A percentile compares a stretch with the other conserved stretches of the same genome.
These are phyloP conservation scores for Papilio elwesi DNA, from an alignment of 2,888 invertebrate species.

Conservation along the genomic window DNA sequence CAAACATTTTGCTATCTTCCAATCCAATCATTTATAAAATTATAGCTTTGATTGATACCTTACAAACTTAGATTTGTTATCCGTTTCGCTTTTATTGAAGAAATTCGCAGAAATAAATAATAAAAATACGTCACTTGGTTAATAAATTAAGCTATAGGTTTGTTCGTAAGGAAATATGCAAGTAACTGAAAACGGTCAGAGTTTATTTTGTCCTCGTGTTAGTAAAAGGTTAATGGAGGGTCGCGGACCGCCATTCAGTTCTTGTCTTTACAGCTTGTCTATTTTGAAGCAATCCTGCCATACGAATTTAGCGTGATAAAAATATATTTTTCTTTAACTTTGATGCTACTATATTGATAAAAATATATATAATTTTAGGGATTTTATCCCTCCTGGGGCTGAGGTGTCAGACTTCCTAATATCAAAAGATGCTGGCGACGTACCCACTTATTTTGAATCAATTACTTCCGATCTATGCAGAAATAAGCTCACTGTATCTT, in stretches of 20 bases:
- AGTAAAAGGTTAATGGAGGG: conserved; percentile 23
- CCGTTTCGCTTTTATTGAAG: not conserved
- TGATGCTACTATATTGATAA: not conserved
- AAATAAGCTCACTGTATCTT: no score
- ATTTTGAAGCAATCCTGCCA: conserved; percentile 8
- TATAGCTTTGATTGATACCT: no score
- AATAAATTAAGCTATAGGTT: conserved; percentile 16
- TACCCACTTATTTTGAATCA: no score
- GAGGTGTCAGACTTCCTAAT: no score
- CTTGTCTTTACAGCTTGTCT: conserved; percentile 18
- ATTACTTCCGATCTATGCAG: no score
- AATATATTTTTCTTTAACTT: not conserved
- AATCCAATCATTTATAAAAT: no score
- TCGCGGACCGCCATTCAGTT: conserved; percentile 16
- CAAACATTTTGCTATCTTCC: no score
- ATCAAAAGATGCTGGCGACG: no score
- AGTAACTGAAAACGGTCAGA: conserved; percentile 17
- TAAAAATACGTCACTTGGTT: conserved; percentile 5
- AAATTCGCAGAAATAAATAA: not conserved
- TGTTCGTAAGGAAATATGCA: conserved; percentile 15
- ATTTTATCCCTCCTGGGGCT: no score
- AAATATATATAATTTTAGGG: not conserved
- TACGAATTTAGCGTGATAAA: conserved; percentile 1
- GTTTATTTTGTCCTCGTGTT: conserved; percentile 20
- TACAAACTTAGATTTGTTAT: no score